Base-by-base conservation (phyloP, 2,888 invertebrate species). In the Pomacea canaliculata region DNA sequence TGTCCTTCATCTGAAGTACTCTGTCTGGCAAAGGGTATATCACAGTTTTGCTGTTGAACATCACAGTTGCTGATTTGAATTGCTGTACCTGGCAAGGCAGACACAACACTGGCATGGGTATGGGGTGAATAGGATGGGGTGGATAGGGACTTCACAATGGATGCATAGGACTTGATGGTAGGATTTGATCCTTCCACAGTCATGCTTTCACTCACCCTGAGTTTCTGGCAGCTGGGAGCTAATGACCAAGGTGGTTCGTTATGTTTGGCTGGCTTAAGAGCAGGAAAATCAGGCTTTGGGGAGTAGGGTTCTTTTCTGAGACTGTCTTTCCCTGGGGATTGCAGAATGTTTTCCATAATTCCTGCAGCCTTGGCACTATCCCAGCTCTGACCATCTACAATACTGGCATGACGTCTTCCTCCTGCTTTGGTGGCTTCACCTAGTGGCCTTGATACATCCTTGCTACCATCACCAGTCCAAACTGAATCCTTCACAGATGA, bases 191-290 rank as follows among this genome's bases (percentile, higher is more conserved):
- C 69, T 49, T 60, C 59, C 7, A n/a, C 23, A 62, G 27, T 27
- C 18, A 37, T 48, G 16, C 16, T 60, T 46, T 69, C 60, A 68
- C 37, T 68, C 18, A 68, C 68, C 62, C 60, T 69, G 48, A 46
- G 23, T 67, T 69, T 73, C 13, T 59, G 37, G 12, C n/a, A 48
- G 60, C n/a, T 68, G 23, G 74, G 74, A 60, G 69, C 60, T 60
- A 74, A 51, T 3, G 74, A 74, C 74, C 74, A 74, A 23, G 74
- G 74, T 1, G 74, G 74, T 60, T 74, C 74, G 63, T 74, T 74
- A 19, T 68, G 62, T 59, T 69, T 74, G 69, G 74, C 74, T 46
- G 74, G 74, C 48, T 62, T 68, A 4, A 74, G 51, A 51, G 62
- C 46, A 48, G 74, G 74, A 59, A 74, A 74, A 46, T 74, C 63